Base-by-base conservation (phyloP, 2,797 vertebrate genomes). In the Sarcoramphus papa region DNA sequence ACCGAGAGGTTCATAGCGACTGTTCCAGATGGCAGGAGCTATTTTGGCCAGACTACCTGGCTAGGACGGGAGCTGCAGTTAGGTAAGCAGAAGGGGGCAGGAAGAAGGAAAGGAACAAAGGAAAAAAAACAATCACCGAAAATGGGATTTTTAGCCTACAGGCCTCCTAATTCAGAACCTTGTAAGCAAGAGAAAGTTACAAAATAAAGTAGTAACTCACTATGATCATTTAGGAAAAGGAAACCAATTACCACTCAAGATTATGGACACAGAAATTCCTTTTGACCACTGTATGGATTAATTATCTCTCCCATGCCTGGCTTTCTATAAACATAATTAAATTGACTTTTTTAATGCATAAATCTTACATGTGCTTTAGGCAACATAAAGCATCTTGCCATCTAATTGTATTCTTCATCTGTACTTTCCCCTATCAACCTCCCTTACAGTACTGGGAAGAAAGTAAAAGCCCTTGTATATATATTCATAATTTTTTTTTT, bases 1-100 rank as follows among this genome's bases (percentile, higher is more conserved):
- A 90, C 81, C 0, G 4, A 53, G 89, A 90, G 89, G 78, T 62
- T 96, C 94, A 50, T 4, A 74, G 89, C 4, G 72, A 72, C 94
- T 89, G 68, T 31, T 95, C 94, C 95, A 96, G 97, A 96, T 96
- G 96, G 96, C 96, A 95, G 88, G 64, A 95, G 94, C 96, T 96
- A 95, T 96, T 96, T 94, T 96, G 94, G 96, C 96, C 95, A 94
- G 92, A 88, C 91, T 94, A 78, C 94, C 95, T 94, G 93, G 91
- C 92, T 83, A 35, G 95, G 74, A 91, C 5, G 1, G 75, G 92
- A 94, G 92, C 78, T 2, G 16, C 64, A 53, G 50, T 59, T n/a
- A 75, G 59, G 88, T 45, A 70, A 93, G 67, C 90, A 92, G 59
- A 63, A 78, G 73, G 69, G 81, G 75, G 59, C 84, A 93, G 92